Evolutionary conservation across 2,113 vertebrate species (phyloP), one percentile per base, ranked within the genome.

Genomic region (Carollia perspicillata): DNA sequence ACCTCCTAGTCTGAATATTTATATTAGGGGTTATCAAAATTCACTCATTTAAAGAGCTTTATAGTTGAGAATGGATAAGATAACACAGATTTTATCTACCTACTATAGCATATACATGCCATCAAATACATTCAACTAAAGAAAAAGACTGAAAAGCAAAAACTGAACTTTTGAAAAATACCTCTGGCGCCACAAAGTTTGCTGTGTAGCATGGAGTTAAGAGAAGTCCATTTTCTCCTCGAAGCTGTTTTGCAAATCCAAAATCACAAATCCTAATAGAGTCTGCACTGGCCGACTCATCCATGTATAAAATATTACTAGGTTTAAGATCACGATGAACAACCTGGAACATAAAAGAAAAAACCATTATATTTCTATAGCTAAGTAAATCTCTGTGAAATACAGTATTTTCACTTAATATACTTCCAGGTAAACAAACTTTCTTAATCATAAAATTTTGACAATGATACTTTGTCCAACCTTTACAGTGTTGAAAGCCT

Each of bases 221-320:
- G 30, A 99, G 99, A 42, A 99, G 98, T 78, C 99, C 99, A 94
- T 99, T 99, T 86, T 99, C 99, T 94, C 99, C 99, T 68, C 99
- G 98, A 90, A 99, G 99, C 97, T 99, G 99, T 97, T 99, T 99
- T 81, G 99, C 99, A 94, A 99, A 99, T 75, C 99, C 99, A 98
- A 99, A 99, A 97, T 99, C 99, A 98, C 99, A 99, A 97, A 99
- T 99, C 86, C 99, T 98, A 95, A 99, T 99, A n/a, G 99, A 99
- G 97, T 99, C 99, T 8, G 99, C 99, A 97, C 99, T 99, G 84
- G 99, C 99, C 33, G 99, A 99, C 96, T 99, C 99, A 81, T 99
- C 99, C 99, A 99, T 99, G 83, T 99, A 99, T 42, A 99, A 99
- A 98, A 99, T 99, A 98, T 99, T 99, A 98, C 99, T 99, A 97